Evolutionary conservation across 2,113 vertebrate species (phyloP).

Genomic region (Hippoglossus stenolepis): DNA sequence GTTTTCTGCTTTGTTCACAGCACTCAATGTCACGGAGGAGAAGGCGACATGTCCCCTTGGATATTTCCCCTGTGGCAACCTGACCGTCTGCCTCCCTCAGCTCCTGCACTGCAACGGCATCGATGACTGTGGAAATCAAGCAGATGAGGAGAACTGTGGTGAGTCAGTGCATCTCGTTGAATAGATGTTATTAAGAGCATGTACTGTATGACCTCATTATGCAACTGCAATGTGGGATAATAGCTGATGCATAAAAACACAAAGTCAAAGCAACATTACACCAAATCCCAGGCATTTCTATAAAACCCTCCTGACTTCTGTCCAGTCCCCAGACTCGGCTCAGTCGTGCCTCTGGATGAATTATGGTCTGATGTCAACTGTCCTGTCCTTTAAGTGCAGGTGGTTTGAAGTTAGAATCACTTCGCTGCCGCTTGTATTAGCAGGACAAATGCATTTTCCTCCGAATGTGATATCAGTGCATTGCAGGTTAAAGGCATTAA

Average conservation of each 20-base stretch:
- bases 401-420: not conserved
- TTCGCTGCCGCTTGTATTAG: too few species aligned
- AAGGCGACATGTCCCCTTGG: slow-evolving; percentile 86
- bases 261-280: too few species aligned
- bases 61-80: slow-evolving; percentile 94
- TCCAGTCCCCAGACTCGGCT: not conserved
- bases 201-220: not conserved
- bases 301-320: not conserved
- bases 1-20: slow-evolving; percentile 68
- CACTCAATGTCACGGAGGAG: slow-evolving; percentile 79
- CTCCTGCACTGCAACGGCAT: slow-evolving; percentile 93
- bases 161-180: slow-evolving; percentile 56
- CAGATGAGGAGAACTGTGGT: slow-evolving; percentile 96
- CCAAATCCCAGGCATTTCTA: too few species aligned
- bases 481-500: too few species aligned
- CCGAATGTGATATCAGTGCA: too few species aligned
- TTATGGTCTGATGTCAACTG: too few species aligned
- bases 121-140: slow-evolving; percentile 93
- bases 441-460: not conserved
- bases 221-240: not conserved
- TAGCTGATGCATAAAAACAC: too few species aligned
- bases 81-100: slow-evolving; percentile 91
- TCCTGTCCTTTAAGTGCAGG: not conserved
- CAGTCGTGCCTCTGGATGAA: too few species aligned
- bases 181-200: not conserved